phyloP scores from a whole-genome alignment of 2,113 vertebrate genomes.

The Peromyscus polionotus region DNA sequence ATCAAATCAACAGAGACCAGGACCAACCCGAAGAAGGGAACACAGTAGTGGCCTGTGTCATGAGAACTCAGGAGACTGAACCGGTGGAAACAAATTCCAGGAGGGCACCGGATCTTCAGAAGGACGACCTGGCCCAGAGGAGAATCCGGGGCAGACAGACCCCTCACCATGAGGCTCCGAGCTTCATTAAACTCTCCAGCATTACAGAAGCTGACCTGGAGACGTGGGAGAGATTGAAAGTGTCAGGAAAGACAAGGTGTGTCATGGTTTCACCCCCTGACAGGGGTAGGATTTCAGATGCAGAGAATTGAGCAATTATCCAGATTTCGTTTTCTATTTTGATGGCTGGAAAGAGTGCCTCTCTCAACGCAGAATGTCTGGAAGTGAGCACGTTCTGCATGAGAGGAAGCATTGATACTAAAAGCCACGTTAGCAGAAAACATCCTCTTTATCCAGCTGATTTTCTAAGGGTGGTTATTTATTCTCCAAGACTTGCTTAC shows the following conservation, averaged over 20 bases:
- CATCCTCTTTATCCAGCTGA: background rate
- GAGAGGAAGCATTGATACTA: constrained; percentile 8
- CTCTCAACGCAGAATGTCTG: background rate
- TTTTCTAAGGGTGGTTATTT: background rate
- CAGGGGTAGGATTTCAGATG: constrained; percentile 41
- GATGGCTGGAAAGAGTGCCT: constrained; percentile 60
- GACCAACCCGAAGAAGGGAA: constrained; percentile 75
- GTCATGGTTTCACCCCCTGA: constrained; percentile 54
- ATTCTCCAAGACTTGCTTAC: constrained; percentile 9
- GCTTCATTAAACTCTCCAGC: constrained; percentile 84
- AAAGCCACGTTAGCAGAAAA: background rate
- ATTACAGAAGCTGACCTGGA: constrained; percentile 95
- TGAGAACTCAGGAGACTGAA: constrained; percentile 81
- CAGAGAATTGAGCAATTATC: background rate
- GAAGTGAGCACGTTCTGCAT: background rate
- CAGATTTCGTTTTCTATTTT: constrained; percentile 40
- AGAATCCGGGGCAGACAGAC: constrained; percentile 85
- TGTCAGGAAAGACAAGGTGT: constrained; percentile 94
- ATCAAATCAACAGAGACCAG: constrained; percentile 85
- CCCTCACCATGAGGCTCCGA: constrained; percentile 85
- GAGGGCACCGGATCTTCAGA: constrained; percentile 88
- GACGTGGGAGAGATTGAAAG: constrained; percentile 95
- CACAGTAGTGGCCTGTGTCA: constrained; percentile 81
- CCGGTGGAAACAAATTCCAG: constrained; percentile 69
- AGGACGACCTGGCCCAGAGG: constrained; percentile 90